These are phyloP conservation scores for Crocodylus rhombifer DNA, from an alignment of 2,797 vertebrate species.

Conservation along the genomic window DNA sequence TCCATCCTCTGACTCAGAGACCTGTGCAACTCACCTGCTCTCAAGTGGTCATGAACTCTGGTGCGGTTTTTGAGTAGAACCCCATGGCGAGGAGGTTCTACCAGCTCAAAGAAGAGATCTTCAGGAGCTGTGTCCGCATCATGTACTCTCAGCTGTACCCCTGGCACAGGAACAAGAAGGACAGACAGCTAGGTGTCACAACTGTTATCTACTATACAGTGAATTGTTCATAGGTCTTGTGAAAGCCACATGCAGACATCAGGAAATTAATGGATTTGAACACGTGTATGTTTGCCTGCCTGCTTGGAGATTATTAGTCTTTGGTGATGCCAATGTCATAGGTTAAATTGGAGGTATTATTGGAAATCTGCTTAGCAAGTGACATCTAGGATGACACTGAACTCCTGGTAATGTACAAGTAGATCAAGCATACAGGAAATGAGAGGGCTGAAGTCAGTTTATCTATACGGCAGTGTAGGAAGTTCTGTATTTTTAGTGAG, in stretches of 20 bases:
- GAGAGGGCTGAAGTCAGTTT: too few relatives aligned
- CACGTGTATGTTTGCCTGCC: not conserved
- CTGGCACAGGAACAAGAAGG: conserved; percentile 70
- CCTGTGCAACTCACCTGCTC: conserved; percentile 74
- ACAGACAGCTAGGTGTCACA: not conserved
- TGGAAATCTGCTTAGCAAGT: not conserved
- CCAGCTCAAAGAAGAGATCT: conserved; percentile 93
- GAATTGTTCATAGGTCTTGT: not conserved
- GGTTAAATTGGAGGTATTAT: not conserved
- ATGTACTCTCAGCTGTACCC: conserved; percentile 87
- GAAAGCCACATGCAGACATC: not conserved
- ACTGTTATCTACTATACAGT: not conserved
- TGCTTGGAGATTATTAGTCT: not conserved
- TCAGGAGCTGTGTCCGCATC: conserved; percentile 87
- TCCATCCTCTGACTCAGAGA: not conserved
- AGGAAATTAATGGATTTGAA: too few relatives aligned
- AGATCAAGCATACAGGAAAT: not conserved
- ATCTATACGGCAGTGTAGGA: not conserved
- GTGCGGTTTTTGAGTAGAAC: conserved; percentile 81
- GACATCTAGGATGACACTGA: not conserved
- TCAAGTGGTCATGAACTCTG: conserved; percentile 76
- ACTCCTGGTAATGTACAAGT: not conserved
- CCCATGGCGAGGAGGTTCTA: conserved; percentile 88
- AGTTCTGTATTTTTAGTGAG: too few relatives aligned
- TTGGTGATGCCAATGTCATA: not conserved